Percentiles rank a stretch among this genome's conserved stretches.
These are phyloP conservation scores for Oreortyx pictus DNA, from an alignment of 2,797 vertebrate genomes.

Conservation along the genomic window DNA sequence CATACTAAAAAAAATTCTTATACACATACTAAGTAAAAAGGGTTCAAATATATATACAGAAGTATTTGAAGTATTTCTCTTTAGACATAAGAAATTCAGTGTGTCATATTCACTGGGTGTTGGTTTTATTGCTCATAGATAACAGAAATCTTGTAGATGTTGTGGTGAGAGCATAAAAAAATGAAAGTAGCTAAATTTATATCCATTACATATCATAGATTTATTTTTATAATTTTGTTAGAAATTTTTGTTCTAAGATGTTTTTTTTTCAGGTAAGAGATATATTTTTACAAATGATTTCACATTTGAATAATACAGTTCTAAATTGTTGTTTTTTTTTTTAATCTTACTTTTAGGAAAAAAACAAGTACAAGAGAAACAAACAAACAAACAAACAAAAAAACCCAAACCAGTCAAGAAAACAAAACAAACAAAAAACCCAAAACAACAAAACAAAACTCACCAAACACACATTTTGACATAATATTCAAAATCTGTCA, in stretches of 20 bases:
- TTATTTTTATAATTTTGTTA: not conserved
- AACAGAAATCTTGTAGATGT: not conserved
- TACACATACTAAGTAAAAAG: not conserved
- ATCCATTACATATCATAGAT: not conserved
- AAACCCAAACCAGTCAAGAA: too few relatives aligned
- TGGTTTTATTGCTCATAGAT: not conserved
- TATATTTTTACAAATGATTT: not conserved
- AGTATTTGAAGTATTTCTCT: not conserved
- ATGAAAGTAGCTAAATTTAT: not conserved
- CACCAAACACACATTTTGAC: not conserved
- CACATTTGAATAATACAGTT: not conserved
- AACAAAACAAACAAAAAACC: too few relatives aligned
- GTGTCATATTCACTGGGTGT: not conserved
- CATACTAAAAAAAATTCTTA: not conserved
- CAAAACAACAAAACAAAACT: too few relatives aligned
- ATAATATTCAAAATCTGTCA: not conserved
- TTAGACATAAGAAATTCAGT: not conserved
- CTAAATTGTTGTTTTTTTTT: not conserved
- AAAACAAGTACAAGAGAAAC: not conserved
- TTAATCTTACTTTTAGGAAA: not conserved
- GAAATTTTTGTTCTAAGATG: not conserved
- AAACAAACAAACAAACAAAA: too few relatives aligned
- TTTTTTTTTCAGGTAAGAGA: not conserved
- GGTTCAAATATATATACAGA: not conserved
- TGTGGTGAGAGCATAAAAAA: not conserved